Evolutionary conservation across 37 sponge, comb jelly and placozoan genomes (phyloP).

Genomic region (Sycon ciliatum): DNA sequence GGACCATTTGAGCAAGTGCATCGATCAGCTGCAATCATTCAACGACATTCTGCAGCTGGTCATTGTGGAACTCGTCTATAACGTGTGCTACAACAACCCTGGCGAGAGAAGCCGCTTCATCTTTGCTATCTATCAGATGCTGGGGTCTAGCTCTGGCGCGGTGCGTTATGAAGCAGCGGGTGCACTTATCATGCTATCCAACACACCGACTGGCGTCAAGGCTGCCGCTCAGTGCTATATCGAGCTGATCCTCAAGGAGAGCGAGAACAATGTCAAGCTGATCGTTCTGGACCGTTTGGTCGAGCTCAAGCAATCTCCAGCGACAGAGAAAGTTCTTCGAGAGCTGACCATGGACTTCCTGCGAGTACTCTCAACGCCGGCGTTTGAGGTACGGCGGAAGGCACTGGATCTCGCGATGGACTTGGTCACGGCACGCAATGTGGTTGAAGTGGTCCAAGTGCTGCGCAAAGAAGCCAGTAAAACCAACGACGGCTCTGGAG

Average conservation of each 20-base stretch:
- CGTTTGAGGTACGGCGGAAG: slow-evolving; percentile 89
- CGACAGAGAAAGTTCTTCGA: slow-evolving; percentile 76
- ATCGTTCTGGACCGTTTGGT: slow-evolving; percentile 87
- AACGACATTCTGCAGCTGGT: slow-evolving; percentile 96
- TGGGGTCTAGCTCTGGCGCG: slow-evolving; percentile 75
- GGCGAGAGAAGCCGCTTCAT: slow-evolving; percentile 84
- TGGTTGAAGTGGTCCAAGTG: slow-evolving; percentile 85
- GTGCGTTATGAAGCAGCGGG: slow-evolving; percentile 98
- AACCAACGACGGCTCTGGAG: slow-evolving; percentile 52
- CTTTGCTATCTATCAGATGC: slow-evolving; percentile 88
- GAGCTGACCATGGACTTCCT: slow-evolving; percentile 95
- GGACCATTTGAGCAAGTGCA: slow-evolving; percentile 87
- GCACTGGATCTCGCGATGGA: slow-evolving; percentile 83
- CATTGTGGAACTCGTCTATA: slow-evolving; percentile 99
- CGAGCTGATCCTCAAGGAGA: slow-evolving; percentile 92
- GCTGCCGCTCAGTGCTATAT: slow-evolving; percentile 97
- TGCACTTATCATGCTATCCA: slow-evolving; percentile 88
- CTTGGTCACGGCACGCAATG: slow-evolving; percentile 72
- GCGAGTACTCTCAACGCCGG: slow-evolving; percentile 75
- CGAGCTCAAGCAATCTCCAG: slow-evolving; percentile 52
- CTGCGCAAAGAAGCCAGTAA: slow-evolving; percentile 87
- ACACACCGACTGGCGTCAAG: slow-evolving; percentile 92
- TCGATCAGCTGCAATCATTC: slow-evolving; percentile 89
- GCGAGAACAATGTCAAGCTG: slow-evolving; percentile 98
- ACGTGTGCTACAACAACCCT: slow-evolving; percentile 92